Conservation (phyloP, 2,888 invertebrate genomes). For the Macrosiphum euphorbiae region DNA sequence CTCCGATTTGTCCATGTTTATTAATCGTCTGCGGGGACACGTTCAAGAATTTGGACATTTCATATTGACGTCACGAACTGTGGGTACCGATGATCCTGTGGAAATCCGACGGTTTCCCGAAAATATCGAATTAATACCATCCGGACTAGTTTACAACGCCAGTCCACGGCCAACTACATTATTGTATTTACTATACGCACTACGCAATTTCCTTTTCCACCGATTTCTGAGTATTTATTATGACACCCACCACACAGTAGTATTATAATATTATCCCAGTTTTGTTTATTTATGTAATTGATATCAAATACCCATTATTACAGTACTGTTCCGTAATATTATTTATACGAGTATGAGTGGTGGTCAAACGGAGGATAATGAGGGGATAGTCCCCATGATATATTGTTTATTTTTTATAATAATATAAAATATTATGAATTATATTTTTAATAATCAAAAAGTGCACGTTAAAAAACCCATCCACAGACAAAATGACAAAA, state of each 20-base stretch:
- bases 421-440: too few relatives aligned
- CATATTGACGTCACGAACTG: neutral
- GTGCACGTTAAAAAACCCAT: too few relatives aligned
- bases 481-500: too few relatives aligned
- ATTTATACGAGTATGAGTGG: neutral
- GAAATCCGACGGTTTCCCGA: neutral
- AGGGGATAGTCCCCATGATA: too few relatives aligned
- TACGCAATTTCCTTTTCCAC: neutral
- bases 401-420: too few relatives aligned
- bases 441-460: too few relatives aligned
- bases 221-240: neutral
- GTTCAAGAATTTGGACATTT: neutral
- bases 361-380: neutral
- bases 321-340: neutral
- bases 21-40: neutral
- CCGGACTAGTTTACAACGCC: neutral
- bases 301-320: neutral
- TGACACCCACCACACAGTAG: neutral
- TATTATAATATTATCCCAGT: neutral
- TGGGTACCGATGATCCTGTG: too few relatives aligned
- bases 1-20: neutral
- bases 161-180: neutral
- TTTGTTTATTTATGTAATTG: neutral
- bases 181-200: neutral
- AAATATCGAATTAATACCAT: neutral